phyloP scores from a whole-genome alignment of 2,888 invertebrate genomes.

The Geotrupes spiniger region DNA sequence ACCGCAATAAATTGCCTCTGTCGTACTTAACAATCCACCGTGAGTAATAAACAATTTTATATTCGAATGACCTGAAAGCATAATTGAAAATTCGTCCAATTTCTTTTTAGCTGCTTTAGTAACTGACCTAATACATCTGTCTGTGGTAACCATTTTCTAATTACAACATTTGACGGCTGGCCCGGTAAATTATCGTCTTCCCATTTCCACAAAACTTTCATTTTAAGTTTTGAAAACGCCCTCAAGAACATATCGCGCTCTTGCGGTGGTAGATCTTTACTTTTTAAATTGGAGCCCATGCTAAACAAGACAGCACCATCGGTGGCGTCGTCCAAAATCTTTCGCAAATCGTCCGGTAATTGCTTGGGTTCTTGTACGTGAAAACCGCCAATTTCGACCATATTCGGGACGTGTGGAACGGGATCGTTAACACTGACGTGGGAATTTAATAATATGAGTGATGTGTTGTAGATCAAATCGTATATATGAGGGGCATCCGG shows the following conservation, averaged over 20 bases:
- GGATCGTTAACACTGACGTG: slow-evolving; percentile 54
- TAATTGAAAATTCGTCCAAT: too few relatives aligned
- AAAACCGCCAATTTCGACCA: slow-evolving; percentile 58
- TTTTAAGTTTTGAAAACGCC: slow-evolving; percentile 58
- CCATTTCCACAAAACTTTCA: slow-evolving; percentile 54
- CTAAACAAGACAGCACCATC: slow-evolving; percentile 59
- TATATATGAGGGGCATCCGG: slow-evolving; percentile 33
- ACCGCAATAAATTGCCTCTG: slow-evolving; percentile 29
- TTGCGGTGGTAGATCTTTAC: slow-evolving; percentile 54
- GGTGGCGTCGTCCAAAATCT: slow-evolving; percentile 52
- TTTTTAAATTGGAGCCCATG: slow-evolving; percentile 59
- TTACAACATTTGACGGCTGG: slow-evolving; percentile 48
- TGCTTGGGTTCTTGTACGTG: slow-evolving; percentile 43
- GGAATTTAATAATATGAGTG: slow-evolving; percentile 38
- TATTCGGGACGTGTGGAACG: slow-evolving; percentile 54
- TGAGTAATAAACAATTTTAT: slow-evolving; percentile 32
- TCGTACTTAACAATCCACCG: slow-evolving; percentile 30
- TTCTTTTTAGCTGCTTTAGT: too few relatives aligned
- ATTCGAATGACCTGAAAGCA: slow-evolving; percentile 27
- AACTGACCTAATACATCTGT: slow-evolving; percentile 34
- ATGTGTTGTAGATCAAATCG: slow-evolving; percentile 34
- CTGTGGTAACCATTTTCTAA: slow-evolving; percentile 50
- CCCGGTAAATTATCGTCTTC: too few relatives aligned
- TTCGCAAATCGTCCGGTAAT: slow-evolving; percentile 50
- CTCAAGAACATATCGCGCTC: slow-evolving; percentile 55